Conservation (phyloP, 2,113 vertebrate species). For the Brachionichthys hirsutus region DNA sequence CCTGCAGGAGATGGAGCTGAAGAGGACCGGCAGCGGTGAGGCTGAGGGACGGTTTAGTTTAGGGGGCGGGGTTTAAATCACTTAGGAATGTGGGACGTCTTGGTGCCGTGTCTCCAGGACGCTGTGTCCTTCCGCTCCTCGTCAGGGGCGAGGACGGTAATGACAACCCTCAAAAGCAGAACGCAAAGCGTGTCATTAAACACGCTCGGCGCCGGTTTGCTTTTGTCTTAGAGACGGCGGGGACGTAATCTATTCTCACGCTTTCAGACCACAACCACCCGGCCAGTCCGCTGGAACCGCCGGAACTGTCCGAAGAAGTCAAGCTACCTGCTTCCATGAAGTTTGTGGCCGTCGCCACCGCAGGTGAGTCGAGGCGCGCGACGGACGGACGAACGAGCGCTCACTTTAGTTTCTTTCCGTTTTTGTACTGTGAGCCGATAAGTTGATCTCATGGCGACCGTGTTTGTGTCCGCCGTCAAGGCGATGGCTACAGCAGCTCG, state of each 20-base stretch:
- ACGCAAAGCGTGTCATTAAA: no score
- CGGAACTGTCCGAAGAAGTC: constrained; percentile 91
- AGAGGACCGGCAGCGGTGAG: constrained; percentile 94
- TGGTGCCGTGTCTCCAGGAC: no score
- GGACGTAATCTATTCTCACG: background rate
- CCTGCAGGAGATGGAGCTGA: constrained; percentile 99
- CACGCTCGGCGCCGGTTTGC: no score
- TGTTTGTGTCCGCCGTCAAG: constrained; percentile 31
- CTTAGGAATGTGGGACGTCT: no score
- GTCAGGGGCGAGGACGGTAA: no score
- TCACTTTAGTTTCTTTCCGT: no score
- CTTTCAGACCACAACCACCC: constrained; percentile 89
- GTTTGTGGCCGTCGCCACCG: constrained; percentile 88
- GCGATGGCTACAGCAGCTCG: constrained; percentile 97
- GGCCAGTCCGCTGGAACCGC: constrained; percentile 91
- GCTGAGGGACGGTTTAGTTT: background rate
- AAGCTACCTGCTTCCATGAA: constrained; percentile 88
- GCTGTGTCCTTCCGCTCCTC: no score
- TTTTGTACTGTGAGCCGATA: no score
- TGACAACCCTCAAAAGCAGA: no score
- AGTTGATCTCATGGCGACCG: background rate
- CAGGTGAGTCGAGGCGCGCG: no score
- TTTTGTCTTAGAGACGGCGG: no score
- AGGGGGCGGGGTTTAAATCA: no score
- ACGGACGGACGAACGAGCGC: background rate